Conservation (phyloP, 2,113 vertebrate genomes). For the Syngnathus scovelli region DNA sequence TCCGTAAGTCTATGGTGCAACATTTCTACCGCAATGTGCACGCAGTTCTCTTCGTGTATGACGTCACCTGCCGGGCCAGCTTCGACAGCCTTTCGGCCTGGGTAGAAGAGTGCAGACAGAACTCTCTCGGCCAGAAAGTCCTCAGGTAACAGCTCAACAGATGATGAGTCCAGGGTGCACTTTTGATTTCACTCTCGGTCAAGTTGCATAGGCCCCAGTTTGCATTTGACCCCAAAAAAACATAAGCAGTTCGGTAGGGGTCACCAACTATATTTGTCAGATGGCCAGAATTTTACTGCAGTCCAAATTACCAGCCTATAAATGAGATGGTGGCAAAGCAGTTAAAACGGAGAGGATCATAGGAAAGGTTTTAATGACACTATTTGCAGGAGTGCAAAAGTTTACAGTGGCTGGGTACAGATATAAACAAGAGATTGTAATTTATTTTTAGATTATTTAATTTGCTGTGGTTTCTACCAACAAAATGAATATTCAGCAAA, state of each 20-base stretch:
- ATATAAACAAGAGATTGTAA: no score
- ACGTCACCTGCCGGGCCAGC: constrained; percentile 82
- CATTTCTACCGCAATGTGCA: constrained; percentile 96
- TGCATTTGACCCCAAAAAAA: background rate
- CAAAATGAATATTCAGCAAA: no score
- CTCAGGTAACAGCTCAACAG: constrained; percentile 67
- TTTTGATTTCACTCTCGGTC: background rate
- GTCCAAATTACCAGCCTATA: no score
- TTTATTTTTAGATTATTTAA: no score
- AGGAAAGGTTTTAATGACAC: no score
- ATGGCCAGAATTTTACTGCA: no score
- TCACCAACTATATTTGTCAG: no score
- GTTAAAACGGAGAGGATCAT: no score
- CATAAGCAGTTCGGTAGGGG: background rate
- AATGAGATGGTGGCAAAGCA: no score
- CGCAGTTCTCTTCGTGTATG: constrained; percentile 88
- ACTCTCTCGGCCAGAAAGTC: constrained; percentile 78
- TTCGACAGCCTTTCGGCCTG: constrained; percentile 81
- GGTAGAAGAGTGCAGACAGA: constrained; percentile 91
- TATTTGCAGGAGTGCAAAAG: no score
- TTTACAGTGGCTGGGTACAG: no score
- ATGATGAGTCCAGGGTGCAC: background rate
- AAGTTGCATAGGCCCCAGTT: background rate
- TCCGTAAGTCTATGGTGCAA: constrained; percentile 92
- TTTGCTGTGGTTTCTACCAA: no score